A percentile compares a stretch with the other conserved stretches of the same genome.
phyloP scores from a whole-genome alignment of 2,888 invertebrate species.

The Erebia palarica region DNA sequence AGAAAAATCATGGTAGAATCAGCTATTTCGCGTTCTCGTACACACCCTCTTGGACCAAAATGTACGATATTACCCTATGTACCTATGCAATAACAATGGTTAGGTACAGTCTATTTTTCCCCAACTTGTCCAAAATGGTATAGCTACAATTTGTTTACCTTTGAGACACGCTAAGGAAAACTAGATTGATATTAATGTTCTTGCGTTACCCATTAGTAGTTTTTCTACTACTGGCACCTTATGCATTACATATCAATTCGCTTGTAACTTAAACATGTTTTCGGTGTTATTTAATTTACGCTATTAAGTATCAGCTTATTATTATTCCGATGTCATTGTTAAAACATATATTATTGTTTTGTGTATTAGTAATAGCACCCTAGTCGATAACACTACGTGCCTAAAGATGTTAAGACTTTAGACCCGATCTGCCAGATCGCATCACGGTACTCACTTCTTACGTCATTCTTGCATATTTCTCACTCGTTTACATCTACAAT shows the following conservation, averaged over 20 bases:
- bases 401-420: conserved; percentile 16
- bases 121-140: too few relatives aligned
- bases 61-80: conserved; percentile 4
- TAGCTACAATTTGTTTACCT: too few relatives aligned
- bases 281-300: conserved; percentile 25
- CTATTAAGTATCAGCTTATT: conserved; percentile 25
- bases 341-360: conserved; percentile 42
- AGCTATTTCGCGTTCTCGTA: not conserved
- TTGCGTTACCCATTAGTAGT: conserved; percentile 5
- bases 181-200: conserved; percentile 8
- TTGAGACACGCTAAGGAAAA: too few relatives aligned
- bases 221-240: conserved; percentile 37
- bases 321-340: conserved; percentile 38
- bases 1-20: not conserved
- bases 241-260: conserved; percentile 59
- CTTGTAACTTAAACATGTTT: conserved; percentile 41
- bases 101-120: too few relatives aligned
- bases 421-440: conserved; percentile 3
- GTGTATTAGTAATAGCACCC: conserved; percentile 66
- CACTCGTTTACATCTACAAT: not conserved
- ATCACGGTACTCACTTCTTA: too few relatives aligned
- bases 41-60: conserved; percentile 1
- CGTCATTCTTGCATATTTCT: not conserved
- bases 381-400: conserved; percentile 44
- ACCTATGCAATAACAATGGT: conserved; percentile 1